Percentiles rank a stretch among this genome's conserved stretches.
Conservation (phyloP, 2,113 vertebrate species). For the Sturnus vulgaris region DNA sequence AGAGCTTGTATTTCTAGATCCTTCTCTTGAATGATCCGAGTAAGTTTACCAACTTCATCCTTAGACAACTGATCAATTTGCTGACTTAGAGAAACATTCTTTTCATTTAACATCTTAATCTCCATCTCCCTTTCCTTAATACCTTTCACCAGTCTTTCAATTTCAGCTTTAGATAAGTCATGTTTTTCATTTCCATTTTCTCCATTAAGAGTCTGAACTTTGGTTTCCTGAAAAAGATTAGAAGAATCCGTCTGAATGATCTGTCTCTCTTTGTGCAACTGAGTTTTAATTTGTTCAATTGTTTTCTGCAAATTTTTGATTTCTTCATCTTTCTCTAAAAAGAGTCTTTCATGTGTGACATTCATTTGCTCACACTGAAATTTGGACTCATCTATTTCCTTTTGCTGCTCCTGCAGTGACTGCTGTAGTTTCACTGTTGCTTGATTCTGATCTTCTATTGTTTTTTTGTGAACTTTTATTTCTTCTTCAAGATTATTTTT, state of each 20-base stretch:
- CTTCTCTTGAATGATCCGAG: slow-evolving; percentile 89
- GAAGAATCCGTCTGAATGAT: slow-evolving; percentile 71
- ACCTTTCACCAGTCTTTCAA: slow-evolving; percentile 86
- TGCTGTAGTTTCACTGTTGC: slow-evolving; percentile 78
- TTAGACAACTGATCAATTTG: slow-evolving; percentile 90
- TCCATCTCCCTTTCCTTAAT: slow-evolving; percentile 94
- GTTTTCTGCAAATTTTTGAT: slow-evolving; percentile 81
- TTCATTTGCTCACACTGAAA: slow-evolving; percentile 84
- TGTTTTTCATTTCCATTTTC: slow-evolving; percentile 95
- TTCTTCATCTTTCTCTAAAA: slow-evolving; percentile 86
- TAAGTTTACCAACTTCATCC: slow-evolving; percentile 90
- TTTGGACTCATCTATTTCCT: slow-evolving; percentile 84
- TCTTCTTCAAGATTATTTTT: slow-evolving; percentile 82
- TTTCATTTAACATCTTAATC: slow-evolving; percentile 91
- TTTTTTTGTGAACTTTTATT: slow-evolving; percentile 74
- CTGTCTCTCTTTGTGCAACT: slow-evolving; percentile 69
- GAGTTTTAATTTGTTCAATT: slow-evolving; percentile 76
- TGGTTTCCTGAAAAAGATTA: slow-evolving; percentile 87
- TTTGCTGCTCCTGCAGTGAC: slow-evolving; percentile 82
- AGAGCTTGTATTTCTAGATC: slow-evolving; percentile 92
- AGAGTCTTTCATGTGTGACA: slow-evolving; percentile 80
- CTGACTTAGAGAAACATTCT: slow-evolving; percentile 85
- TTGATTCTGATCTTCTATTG: slow-evolving; percentile 82
- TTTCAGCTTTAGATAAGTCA: slow-evolving; percentile 93
- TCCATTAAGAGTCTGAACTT: slow-evolving; percentile 83